These are phyloP conservation scores for Himalopsyche anomala DNA, from an alignment of 2,888 invertebrate species.

Conservation along the genomic window DNA sequence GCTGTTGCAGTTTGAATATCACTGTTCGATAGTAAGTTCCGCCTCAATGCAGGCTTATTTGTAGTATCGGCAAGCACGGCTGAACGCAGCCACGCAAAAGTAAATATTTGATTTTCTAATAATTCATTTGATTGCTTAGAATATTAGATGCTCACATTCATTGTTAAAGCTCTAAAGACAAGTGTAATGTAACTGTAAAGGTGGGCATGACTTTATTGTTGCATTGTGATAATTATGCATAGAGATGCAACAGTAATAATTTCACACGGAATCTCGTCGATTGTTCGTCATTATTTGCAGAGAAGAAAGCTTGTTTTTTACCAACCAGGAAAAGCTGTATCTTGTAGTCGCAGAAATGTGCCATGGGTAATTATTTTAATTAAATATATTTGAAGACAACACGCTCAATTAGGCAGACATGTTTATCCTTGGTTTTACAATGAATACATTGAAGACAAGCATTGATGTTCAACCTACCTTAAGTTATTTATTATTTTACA, in stretches of 20 bases:
- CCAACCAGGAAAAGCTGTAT: conserved; percentile 1
- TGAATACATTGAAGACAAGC: not conserved
- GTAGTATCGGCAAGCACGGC: not conserved
- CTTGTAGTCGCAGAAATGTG: not conserved
- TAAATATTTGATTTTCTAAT: conserved; percentile 62
- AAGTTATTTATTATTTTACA: too few species aligned
- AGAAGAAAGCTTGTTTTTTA: conserved; percentile 30
- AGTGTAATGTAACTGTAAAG: conserved; percentile 7
- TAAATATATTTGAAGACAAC: not conserved
- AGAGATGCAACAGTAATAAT: conserved; percentile 25
- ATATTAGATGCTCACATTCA: not conserved
- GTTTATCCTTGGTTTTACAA: not conserved
- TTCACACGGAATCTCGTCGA: conserved; percentile 9
- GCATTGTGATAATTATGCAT: conserved; percentile 15
- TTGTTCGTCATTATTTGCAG: conserved; percentile 26
- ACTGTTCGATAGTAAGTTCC: not conserved
- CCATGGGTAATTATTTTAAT: conserved; percentile 5
- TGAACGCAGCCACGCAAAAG: conserved; percentile 43
- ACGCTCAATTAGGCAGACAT: not conserved
- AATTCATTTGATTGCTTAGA: conserved; percentile 53
- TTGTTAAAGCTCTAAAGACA: conserved; percentile 7
- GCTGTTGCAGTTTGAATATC: too few species aligned
- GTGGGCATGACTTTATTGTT: conserved; percentile 26
- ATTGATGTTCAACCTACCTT: too few species aligned
- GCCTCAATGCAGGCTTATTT: not conserved